Evolutionary conservation across 2,797 vertebrate genomes (phyloP).

Genomic region (Manis crassicaudata): DNA sequence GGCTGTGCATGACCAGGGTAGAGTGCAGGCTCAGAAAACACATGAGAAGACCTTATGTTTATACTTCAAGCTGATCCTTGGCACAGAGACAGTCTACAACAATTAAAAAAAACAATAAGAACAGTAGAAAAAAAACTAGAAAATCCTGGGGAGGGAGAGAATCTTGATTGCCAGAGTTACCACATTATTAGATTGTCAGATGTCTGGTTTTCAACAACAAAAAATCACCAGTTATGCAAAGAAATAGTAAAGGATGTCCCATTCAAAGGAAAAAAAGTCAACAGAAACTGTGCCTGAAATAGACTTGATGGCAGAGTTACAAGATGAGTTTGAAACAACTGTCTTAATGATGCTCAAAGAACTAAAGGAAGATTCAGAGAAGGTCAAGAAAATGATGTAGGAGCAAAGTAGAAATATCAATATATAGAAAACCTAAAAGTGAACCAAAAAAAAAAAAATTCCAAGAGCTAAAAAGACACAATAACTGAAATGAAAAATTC

Average conservation of each 20-base stretch:
- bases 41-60: not conserved
- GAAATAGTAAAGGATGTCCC: not conserved
- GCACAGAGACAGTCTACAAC: not conserved
- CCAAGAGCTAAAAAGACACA: too few species aligned
- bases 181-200: not conserved
- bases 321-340: too few species aligned
- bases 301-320: too few species aligned
- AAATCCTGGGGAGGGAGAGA: not conserved
- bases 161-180: not conserved
- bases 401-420: too few species aligned
- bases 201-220: not conserved
- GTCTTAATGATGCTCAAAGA: too few species aligned
- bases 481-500: too few species aligned
- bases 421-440: too few species aligned
- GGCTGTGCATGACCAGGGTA: not conserved
- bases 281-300: too few species aligned
- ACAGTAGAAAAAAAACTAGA: not conserved
- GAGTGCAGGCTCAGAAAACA: not conserved
- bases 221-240: not conserved
- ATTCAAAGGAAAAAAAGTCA: not conserved
- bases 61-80: too few species aligned
- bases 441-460: too few species aligned
- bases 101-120: not conserved
- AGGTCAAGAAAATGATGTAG: too few species aligned
- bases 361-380: too few species aligned